Conservation (phyloP, 2,888 invertebrate species). For the Drosophila testacea region DNA sequence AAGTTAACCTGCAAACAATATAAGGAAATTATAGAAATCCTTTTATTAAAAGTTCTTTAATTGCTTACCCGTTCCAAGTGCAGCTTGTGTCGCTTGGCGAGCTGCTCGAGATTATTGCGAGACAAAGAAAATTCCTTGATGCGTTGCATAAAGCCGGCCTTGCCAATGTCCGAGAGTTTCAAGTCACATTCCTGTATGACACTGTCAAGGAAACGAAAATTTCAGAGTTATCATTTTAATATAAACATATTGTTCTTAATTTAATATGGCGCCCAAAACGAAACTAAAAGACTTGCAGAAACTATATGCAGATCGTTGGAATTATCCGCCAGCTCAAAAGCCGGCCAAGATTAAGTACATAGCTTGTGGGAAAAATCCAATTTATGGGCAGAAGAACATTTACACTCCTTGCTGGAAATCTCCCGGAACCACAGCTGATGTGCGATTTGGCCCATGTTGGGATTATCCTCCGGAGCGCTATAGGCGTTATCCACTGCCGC, state of each 20-base stretch:
- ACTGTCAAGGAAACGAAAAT: slow-evolving; percentile 58
- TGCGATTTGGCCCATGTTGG: slow-evolving; percentile 63
- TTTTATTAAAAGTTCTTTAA: not conserved
- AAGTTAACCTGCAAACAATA: slow-evolving; percentile 75
- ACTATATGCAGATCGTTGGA: slow-evolving; percentile 47
- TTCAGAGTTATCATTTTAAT: slow-evolving; percentile 7
- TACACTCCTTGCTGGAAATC: slow-evolving; percentile 60
- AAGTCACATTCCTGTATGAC: slow-evolving; percentile 84
- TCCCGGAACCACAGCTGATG: slow-evolving; percentile 22
- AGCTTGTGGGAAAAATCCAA: slow-evolving; percentile 38
- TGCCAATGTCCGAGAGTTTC: slow-evolving; percentile 84
- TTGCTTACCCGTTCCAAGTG: slow-evolving; percentile 87
- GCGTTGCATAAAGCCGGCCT: slow-evolving; percentile 83
- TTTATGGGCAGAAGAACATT: slow-evolving; percentile 9
- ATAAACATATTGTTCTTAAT: slow-evolving; percentile 1
- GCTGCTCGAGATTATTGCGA: slow-evolving; percentile 71
- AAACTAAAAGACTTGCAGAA: slow-evolving; percentile 50
- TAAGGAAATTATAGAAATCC: not conserved
- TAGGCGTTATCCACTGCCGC: slow-evolving; percentile 55
- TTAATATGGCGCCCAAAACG: slow-evolving; percentile 31
- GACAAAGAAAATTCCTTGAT: slow-evolving; percentile 75
- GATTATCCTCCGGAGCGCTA: slow-evolving; percentile 68
- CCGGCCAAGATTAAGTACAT: slow-evolving; percentile 30
- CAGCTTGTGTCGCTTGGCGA: slow-evolving; percentile 87
- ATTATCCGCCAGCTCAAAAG: slow-evolving; percentile 54